Conservation (phyloP, 2,888 invertebrate genomes). For the Dicycla oo region DNA sequence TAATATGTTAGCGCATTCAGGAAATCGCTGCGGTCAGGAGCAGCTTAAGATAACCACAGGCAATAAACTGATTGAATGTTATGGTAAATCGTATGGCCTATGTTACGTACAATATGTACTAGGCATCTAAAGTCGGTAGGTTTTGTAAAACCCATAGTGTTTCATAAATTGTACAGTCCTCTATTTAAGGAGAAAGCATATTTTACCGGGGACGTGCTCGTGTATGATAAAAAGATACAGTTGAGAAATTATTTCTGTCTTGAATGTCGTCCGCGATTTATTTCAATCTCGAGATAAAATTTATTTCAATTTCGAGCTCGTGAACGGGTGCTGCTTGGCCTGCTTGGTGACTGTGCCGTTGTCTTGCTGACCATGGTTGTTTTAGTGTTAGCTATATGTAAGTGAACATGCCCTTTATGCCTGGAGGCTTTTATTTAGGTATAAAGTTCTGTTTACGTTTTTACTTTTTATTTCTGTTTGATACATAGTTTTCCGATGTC, state of each 20-base stretch:
- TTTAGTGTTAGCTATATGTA: no score
- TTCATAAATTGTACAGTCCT: slow-evolving; percentile 14
- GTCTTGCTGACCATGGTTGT: no score
- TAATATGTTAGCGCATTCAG: slow-evolving; percentile 27
- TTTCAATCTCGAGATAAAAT: no score
- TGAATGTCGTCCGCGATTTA: neutral
- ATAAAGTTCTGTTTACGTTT: no score
- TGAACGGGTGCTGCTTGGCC: no score
- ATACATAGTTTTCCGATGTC: no score
- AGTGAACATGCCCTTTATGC: no score
- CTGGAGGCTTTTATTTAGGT: no score
- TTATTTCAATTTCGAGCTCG: no score
- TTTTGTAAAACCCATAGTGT: slow-evolving; percentile 10
- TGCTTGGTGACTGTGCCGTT: no score
- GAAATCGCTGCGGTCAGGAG: slow-evolving; percentile 52
- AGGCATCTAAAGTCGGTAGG: neutral
- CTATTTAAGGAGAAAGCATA: slow-evolving; percentile 8
- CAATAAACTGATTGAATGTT: slow-evolving; percentile 47
- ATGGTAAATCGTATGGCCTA: slow-evolving; percentile 32
- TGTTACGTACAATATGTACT: slow-evolving; percentile 29
- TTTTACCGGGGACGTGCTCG: neutral
- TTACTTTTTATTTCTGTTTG: no score
- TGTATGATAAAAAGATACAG: neutral
- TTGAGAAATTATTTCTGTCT: neutral
- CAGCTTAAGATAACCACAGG: slow-evolving; percentile 43